Conservation (phyloP, 1,140 invertebrate species). For the Diabrotica undecimpunctata region DNA sequence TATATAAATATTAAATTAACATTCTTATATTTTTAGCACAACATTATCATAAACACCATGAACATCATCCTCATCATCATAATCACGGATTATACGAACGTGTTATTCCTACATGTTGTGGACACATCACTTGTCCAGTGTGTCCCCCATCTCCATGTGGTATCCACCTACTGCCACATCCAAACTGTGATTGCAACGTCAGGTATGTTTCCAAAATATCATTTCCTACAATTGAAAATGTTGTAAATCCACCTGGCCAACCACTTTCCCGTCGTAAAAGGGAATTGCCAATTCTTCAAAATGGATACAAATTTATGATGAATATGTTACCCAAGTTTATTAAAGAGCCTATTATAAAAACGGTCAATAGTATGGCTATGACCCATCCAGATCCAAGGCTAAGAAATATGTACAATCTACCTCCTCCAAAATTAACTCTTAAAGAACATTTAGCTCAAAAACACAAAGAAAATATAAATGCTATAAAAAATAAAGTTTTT, state of each 20-base stretch:
- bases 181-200: not conserved
- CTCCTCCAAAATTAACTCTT: constrained; percentile 9
- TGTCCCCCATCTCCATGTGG: not conserved
- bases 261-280: constrained; percentile 4
- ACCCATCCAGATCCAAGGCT: constrained; percentile 13
- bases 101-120: not conserved
- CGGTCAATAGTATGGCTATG: constrained; percentile 14
- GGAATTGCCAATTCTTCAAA: constrained; percentile 13
- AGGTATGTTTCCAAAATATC: not conserved
- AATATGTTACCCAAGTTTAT: constrained; percentile 26
- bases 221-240: not conserved
- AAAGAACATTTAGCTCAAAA: constrained; percentile 4
- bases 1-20: too few relatives aligned
- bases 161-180: too few relatives aligned
- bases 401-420: constrained; percentile 7
- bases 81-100: too few relatives aligned
- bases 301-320: constrained; percentile 28
- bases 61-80: too few relatives aligned
- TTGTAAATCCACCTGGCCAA: not conserved
- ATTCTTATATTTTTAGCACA: too few relatives aligned
- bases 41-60: too few relatives aligned
- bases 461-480: constrained; percentile 8
- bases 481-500: constrained; percentile 6
- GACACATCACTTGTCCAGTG: not conserved
- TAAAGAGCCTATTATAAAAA: constrained; percentile 18